Conservation (phyloP, 2,888 invertebrate species). For the Morpho deidamia region DNA sequence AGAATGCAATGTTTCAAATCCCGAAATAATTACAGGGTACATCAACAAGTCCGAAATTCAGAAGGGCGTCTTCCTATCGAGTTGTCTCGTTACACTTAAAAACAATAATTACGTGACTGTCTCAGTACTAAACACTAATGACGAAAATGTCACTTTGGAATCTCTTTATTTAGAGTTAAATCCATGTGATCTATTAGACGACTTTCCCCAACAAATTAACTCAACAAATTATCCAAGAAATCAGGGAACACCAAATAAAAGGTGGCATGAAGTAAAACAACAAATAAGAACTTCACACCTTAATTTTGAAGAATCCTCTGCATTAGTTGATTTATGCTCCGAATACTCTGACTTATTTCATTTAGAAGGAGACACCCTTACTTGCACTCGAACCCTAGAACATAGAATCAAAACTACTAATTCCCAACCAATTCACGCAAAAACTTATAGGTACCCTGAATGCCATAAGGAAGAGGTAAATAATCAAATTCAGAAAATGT, state of each 20-base stretch:
- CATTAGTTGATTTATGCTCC: constrained; percentile 13
- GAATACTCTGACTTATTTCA: not conserved
- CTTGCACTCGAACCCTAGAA: not conserved
- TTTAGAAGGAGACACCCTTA: not conserved
- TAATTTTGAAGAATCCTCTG: constrained; percentile 30
- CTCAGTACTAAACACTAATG: constrained; percentile 11
- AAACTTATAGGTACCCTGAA: constrained; percentile 13
- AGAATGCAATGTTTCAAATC: constrained; percentile 18
- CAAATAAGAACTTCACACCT: constrained; percentile 32
- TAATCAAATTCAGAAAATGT: constrained; percentile 11
- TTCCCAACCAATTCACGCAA: constrained; percentile 5
- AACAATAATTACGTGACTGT: constrained; percentile 7
- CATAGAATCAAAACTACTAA: constrained; percentile 5
- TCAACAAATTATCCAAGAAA: no score
- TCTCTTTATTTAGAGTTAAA: no score
- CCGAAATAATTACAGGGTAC: constrained; percentile 15
- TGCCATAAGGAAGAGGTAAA: constrained; percentile 8
- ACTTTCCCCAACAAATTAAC: no score
- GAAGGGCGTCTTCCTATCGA: constrained; percentile 2
- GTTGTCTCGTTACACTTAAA: constrained; percentile 11
- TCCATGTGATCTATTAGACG: no score
- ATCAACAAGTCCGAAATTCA: constrained; percentile 6
- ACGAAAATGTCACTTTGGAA: constrained; percentile 3
- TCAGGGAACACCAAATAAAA: no score
- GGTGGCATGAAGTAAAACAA: constrained; percentile 20